Evolutionary conservation across 2,888 invertebrate genomes (phyloP).

Genomic region (Cephus runcator): DNA sequence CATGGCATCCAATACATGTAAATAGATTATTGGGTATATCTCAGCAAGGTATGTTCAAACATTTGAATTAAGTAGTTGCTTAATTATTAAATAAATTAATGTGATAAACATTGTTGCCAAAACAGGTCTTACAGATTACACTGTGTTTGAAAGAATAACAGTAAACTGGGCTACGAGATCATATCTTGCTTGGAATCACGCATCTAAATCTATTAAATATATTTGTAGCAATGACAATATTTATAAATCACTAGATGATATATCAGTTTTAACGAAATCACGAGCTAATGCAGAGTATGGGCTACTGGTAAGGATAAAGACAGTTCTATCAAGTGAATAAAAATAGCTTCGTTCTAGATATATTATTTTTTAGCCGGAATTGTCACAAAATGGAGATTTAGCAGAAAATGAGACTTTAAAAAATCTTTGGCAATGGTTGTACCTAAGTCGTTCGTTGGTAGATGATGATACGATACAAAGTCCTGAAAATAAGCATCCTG

Average conservation of each 20-base stretch:
- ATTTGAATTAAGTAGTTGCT: not conserved
- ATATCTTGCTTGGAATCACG: constrained; percentile 81
- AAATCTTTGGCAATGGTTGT: constrained; percentile 87
- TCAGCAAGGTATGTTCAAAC: constrained; percentile 46
- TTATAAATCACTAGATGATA: constrained; percentile 73
- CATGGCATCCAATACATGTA: constrained; percentile 89
- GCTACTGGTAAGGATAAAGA: constrained; percentile 72
- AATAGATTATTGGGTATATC: constrained; percentile 78
- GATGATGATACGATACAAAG: constrained; percentile 74
- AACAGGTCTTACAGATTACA: constrained; percentile 74
- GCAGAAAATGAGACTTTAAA: constrained; percentile 80
- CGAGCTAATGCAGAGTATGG: constrained; percentile 83
- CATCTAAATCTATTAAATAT: constrained; percentile 73
- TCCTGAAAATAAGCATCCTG: constrained; percentile 73
- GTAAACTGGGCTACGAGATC: constrained; percentile 82
- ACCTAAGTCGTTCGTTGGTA: constrained; percentile 76
- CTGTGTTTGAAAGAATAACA: constrained; percentile 84
- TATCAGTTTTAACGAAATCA: constrained; percentile 78
- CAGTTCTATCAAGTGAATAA: constrained; percentile 7
- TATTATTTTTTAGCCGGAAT: constrained; percentile 70
- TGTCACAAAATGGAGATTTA: constrained; percentile 83
- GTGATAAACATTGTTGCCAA: constrained; percentile 4
- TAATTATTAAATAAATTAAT: constrained; percentile 2
- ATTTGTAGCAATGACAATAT: constrained; percentile 67
- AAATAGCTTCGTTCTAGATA: not conserved